Conservation (phyloP, 1,140 invertebrate genomes). For the Ceratina japonica region DNA sequence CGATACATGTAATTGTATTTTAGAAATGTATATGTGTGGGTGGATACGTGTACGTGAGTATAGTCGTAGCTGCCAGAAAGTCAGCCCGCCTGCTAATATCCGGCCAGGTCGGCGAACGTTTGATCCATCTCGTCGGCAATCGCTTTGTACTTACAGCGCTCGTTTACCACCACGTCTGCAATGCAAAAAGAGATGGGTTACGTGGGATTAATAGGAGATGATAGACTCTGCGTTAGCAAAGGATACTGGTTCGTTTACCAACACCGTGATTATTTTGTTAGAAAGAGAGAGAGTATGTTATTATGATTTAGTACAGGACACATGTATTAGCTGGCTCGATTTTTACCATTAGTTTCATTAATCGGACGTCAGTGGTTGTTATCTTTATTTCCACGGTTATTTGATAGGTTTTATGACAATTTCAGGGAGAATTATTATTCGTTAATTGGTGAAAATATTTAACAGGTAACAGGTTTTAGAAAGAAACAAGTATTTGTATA, state of each 20-base stretch:
- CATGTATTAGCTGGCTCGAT: background rate
- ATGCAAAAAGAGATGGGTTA: slow-evolving; percentile 70
- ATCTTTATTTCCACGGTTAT: too few species aligned
- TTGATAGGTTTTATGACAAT: background rate
- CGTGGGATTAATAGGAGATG: slow-evolving; percentile 60
- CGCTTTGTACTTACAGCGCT: slow-evolving; percentile 98
- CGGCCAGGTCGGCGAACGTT: slow-evolving; percentile 96
- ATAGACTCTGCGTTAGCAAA: slow-evolving; percentile 53
- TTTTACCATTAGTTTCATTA: background rate
- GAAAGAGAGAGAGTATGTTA: slow-evolving; percentile 50
- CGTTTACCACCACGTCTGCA: slow-evolving; percentile 96
- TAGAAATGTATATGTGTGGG: slow-evolving; percentile 15
- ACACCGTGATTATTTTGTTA: slow-evolving; percentile 13
- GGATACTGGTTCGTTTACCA: slow-evolving; percentile 29
- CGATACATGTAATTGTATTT: slow-evolving; percentile 20
- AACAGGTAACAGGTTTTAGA: background rate
- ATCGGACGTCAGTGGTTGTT: too few species aligned
- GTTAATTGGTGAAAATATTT: background rate
- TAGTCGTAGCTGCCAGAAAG: slow-evolving; percentile 6
- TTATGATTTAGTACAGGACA: background rate
- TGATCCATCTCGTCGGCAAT: slow-evolving; percentile 98
- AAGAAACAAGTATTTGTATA: too few species aligned
- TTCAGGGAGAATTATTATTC: background rate
- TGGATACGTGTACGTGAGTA: background rate
- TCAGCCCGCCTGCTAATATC: slow-evolving; percentile 83